Conservation (phyloP, 2,888 invertebrate species). For the Digitonthophagus gazella region DNA sequence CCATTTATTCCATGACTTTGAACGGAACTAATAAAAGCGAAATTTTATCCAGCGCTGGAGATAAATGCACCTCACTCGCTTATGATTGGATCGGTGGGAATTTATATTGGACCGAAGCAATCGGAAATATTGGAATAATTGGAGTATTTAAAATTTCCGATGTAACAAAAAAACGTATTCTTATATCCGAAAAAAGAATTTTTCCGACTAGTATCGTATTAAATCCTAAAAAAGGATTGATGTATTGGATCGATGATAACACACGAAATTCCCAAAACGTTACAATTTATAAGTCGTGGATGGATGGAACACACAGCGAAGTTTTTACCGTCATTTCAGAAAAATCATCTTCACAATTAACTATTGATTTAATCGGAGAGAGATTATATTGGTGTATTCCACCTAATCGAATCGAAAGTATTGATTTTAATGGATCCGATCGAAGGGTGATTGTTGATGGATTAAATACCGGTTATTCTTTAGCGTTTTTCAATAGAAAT, state of each 20-base stretch:
- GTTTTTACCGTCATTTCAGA: constrained; percentile 62
- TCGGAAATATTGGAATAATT: constrained; percentile 60
- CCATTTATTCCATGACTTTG: constrained; percentile 47
- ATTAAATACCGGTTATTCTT: constrained; percentile 58
- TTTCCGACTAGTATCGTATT: constrained; percentile 62
- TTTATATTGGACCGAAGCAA: constrained; percentile 80
- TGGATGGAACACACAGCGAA: constrained; percentile 69
- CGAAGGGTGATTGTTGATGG: constrained; percentile 43
- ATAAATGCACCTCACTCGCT: constrained; percentile 72
- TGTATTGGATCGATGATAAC: constrained; percentile 80
- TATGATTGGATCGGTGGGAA: constrained; percentile 82
- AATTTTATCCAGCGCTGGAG: constrained; percentile 56
- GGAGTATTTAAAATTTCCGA: constrained; percentile 66
- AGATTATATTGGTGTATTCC: constrained; percentile 69
- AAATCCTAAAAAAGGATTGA: constrained; percentile 65
- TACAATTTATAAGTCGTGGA: constrained; percentile 66
- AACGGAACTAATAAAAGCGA: constrained; percentile 8
- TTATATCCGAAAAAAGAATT: constrained; percentile 57
- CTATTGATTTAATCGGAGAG: constrained; percentile 59
- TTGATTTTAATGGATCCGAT: constrained; percentile 57
- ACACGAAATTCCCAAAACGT: constrained; percentile 55
- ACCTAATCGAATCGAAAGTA: constrained; percentile 65
- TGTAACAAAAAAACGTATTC: constrained; percentile 55
- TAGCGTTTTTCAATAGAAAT: constrained; percentile 62
- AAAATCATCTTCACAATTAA: constrained; percentile 67